These are phyloP conservation scores for Hylyphantes graminicola DNA, from an alignment of 1,140 invertebrate genomes.

Conservation along the genomic window DNA sequence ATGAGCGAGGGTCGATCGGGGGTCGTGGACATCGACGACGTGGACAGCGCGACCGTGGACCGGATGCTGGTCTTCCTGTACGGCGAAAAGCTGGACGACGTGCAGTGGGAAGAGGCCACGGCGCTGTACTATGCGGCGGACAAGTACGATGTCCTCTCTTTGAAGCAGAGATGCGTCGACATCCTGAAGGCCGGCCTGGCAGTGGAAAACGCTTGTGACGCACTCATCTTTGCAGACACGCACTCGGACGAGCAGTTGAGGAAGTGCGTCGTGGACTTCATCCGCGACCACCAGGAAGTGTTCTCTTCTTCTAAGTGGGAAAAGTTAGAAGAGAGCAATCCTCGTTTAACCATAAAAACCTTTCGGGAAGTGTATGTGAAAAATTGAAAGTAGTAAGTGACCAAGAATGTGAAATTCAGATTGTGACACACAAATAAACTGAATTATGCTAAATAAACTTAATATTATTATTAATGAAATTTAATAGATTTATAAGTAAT, in stretches of 20 bases:
- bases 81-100: neutral
- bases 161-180: neutral
- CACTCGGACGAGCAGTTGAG: neutral
- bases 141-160: neutral
- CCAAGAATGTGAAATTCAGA: too few relatives aligned
- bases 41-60: neutral
- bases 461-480: too few relatives aligned
- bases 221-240: neutral
- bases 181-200: neutral
- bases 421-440: too few relatives aligned
- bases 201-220: neutral
- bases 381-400: too few relatives aligned
- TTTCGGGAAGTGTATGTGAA: too few relatives aligned
- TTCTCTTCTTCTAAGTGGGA: too few relatives aligned
- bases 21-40: neutral
- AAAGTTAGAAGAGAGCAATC: too few relatives aligned
- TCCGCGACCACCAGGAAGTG: neutral
- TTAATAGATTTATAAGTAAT: too few relatives aligned
- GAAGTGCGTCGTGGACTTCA: neutral
- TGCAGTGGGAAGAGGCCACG: neutral
- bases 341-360: too few relatives aligned
- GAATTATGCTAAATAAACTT: too few relatives aligned
- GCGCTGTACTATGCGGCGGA: neutral
- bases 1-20: conserved; percentile 65
- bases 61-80: conserved; percentile 1